phyloP scores from a whole-genome alignment of 2,797 vertebrate genomes.

The Lutjanus campechanus region DNA sequence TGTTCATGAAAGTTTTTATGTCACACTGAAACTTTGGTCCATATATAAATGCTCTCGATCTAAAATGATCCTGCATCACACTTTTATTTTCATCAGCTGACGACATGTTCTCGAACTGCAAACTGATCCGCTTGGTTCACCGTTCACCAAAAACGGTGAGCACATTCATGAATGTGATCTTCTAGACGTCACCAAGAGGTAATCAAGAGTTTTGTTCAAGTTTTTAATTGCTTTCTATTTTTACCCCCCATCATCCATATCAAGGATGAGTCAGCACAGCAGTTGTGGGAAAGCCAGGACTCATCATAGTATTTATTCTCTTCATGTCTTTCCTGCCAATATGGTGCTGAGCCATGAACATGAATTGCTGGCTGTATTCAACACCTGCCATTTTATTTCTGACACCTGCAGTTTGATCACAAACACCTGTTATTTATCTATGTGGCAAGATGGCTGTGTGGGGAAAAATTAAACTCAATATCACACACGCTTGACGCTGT shows the following conservation, averaged over 20 bases:
- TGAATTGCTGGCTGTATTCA: not conserved
- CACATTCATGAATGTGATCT: too few relatives aligned
- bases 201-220: not conserved
- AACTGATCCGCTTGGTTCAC: too few relatives aligned
- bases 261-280: not conserved
- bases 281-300: not conserved
- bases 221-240: not conserved
- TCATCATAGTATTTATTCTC: not conserved
- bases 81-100: too few relatives aligned
- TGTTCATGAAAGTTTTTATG: too few relatives aligned
- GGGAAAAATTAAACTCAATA: not conserved
- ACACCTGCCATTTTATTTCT: conserved; percentile 46
- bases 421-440: conserved; percentile 43
- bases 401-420: conserved; percentile 48
- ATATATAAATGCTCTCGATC: too few relatives aligned
- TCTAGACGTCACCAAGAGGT: not conserved
- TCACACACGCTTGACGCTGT: not conserved
- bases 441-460: not conserved
- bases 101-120: too few relatives aligned
- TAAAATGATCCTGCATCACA: too few relatives aligned
- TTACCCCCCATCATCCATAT: not conserved
- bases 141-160: too few relatives aligned
- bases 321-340: conserved; percentile 23
- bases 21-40: too few relatives aligned
- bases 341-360: conserved; percentile 4